These are phyloP conservation scores for Oreochromis spilurus DNA, from an alignment of 2,113 vertebrate species.

Conservation along the genomic window DNA sequence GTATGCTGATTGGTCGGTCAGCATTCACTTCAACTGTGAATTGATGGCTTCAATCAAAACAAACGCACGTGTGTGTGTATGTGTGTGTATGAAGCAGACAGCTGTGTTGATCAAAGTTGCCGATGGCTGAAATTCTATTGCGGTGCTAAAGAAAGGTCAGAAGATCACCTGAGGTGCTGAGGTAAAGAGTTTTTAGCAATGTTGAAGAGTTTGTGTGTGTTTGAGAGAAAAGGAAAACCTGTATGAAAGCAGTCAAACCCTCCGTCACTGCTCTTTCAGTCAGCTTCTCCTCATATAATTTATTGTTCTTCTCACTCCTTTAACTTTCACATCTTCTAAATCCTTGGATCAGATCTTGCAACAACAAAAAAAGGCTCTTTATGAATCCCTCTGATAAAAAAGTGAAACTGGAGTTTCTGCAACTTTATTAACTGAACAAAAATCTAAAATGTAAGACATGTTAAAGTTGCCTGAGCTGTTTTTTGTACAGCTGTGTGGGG, in stretches of 20 bases:
- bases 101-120: neutral
- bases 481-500: neutral
- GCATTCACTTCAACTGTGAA: neutral
- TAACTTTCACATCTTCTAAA: neutral
- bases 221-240: neutral
- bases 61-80: accelerated
- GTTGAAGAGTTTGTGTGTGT: neutral
- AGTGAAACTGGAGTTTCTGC: neutral
- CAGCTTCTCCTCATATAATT: neutral
- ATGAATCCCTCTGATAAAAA: neutral
- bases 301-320: neutral
- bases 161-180: neutral
- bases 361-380: neutral
- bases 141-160: conserved; percentile 7
- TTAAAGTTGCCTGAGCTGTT: neutral
- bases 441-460: neutral
- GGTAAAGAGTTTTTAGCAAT: neutral
- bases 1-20: neutral
- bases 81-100: neutral
- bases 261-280: neutral
- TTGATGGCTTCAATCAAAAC: neutral
- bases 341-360: neutral
- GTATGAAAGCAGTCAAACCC: neutral
- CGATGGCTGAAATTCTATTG: neutral
- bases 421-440: neutral